These are phyloP conservation scores for Garra rufa DNA, from an alignment of 2,113 vertebrate species.

Conservation along the genomic window DNA sequence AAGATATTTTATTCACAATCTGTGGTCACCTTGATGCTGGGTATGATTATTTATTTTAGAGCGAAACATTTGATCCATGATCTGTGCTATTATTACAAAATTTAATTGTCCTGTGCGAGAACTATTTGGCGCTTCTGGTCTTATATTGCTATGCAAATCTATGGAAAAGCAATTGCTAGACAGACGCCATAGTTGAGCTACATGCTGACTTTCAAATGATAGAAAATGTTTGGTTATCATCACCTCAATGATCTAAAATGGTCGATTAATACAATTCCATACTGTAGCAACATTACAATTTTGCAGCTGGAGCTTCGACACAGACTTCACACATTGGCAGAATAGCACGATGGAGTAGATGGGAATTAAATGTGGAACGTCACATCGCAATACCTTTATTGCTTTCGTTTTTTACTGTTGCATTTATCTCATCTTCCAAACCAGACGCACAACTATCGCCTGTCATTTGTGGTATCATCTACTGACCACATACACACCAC, in stretches of 20 bases:
- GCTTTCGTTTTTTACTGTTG: slow-evolving; percentile 30
- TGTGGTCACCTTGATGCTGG: not conserved
- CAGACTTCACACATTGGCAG: slow-evolving; percentile 19
- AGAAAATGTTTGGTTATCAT: not conserved
- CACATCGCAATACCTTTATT: slow-evolving; percentile 47
- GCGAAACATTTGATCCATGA: not conserved
- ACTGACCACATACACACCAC: not conserved
- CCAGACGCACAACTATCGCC: not conserved
- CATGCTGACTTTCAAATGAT: slow-evolving; percentile 8
- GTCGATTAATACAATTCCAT: slow-evolving; percentile 20
- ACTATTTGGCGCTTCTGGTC: not conserved
- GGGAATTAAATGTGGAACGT: not conserved
- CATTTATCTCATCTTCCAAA: not conserved
- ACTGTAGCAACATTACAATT: not conserved
- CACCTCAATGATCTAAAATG: slow-evolving; percentile 18
- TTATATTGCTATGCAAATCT: slow-evolving; percentile 21
- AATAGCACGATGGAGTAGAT: not conserved
- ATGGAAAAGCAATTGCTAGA: not conserved
- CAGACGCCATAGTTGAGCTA: not conserved
- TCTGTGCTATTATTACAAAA: slow-evolving; percentile 9
- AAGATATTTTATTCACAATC: slow-evolving; percentile 6
- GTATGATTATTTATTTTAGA: not conserved
- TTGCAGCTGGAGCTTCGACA: slow-evolving; percentile 36
- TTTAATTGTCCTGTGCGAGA: not conserved
- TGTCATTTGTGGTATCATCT: not conserved